A percentile compares a stretch with the other conserved stretches of the same genome.
Evolutionary conservation across 2,888 invertebrate genomes (phyloP).

Genomic region (Metacarcinus magister): DNA sequence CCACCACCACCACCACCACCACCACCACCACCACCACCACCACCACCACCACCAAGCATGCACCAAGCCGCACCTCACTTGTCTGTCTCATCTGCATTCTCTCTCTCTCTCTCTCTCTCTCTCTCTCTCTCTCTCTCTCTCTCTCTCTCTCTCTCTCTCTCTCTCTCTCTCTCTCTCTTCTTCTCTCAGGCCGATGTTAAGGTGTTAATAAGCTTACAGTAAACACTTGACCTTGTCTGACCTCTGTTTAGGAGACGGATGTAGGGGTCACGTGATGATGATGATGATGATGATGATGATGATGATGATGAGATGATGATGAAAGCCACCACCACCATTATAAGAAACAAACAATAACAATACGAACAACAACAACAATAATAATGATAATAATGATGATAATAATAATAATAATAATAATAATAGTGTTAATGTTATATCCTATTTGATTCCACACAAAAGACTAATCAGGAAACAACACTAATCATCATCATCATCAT

Average conservation of each 20-base stretch:
- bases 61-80: no score
- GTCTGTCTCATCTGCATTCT: background rate
- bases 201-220: constrained; percentile 17
- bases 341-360: no score
- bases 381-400: background rate
- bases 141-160: background rate
- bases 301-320: background rate
- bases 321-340: no score
- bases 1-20: no score
- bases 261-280: background rate
- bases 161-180: background rate
- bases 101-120: constrained; percentile 37
- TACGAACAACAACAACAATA: no score
- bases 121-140: background rate
- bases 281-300: background rate
- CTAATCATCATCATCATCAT: background rate
- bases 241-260: background rate
- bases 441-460: background rate
- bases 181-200: no score
- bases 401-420: background rate
- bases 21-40: background rate
- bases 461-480: no score
- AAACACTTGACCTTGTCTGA: background rate
- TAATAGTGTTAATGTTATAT: background rate
- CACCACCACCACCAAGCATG: background rate